Evolutionary conservation across 23 tunicate species (phyloP).

Genomic region (Diplosoma virens): DNA sequence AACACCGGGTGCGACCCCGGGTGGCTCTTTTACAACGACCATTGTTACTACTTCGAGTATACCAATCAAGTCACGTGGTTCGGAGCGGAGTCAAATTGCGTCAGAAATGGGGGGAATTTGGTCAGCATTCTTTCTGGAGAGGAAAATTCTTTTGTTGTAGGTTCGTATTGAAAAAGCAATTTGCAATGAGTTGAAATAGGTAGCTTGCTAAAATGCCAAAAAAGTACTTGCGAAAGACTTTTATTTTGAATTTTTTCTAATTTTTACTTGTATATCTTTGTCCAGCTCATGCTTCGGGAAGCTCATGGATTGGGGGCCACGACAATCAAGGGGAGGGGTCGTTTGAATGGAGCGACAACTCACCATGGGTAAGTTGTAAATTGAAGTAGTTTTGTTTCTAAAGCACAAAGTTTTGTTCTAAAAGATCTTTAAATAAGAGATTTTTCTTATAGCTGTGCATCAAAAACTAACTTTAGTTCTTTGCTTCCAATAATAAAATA

Average conservation of each 20-base stretch:
- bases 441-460: too few relatives aligned
- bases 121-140: conserved; percentile 60
- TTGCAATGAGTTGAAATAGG: too few relatives aligned
- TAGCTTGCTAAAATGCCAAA: too few relatives aligned
- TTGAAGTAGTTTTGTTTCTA: too few relatives aligned
- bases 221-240: too few relatives aligned
- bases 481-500: too few relatives aligned
- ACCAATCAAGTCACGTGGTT: conserved; percentile 30
- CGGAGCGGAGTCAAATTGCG: conserved; percentile 43
- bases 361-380: conserved; percentile 88
- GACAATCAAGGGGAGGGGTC: conserved; percentile 27
- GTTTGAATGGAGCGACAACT: conserved; percentile 64
- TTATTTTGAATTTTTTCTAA: too few relatives aligned
- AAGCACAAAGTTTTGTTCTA: too few relatives aligned
- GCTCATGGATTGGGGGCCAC: conserved; percentile 65
- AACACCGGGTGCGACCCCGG: conserved; percentile 83
- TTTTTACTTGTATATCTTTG: conserved; percentile 1
- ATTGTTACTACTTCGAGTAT: conserved; percentile 70
- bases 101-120: conserved; percentile 47
- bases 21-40: conserved; percentile 56
- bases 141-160: conserved; percentile 78
- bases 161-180: too few relatives aligned
- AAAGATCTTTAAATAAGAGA: too few relatives aligned
- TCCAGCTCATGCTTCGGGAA: conserved; percentile 65
- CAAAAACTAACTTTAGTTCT: too few relatives aligned